Conservation (phyloP, 2,888 invertebrate genomes). For the Pycnomerus fuliginosus region DNA sequence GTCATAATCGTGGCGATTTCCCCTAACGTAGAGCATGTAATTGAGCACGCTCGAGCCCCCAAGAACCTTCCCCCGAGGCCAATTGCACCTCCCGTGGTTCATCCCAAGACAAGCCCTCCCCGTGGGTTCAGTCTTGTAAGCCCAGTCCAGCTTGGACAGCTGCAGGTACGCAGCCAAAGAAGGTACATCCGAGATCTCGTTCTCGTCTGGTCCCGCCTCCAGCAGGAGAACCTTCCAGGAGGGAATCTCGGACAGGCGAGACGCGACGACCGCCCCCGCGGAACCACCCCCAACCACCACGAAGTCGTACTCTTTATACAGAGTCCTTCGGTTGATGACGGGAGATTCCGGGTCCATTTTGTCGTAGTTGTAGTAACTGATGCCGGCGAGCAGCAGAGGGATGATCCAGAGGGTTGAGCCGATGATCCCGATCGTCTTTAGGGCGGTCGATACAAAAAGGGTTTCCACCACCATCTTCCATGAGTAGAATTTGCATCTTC, state of each 20-base stretch:
- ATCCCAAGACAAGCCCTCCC: slow-evolving; percentile 79
- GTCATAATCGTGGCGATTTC: slow-evolving; percentile 80
- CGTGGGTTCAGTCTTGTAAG: slow-evolving; percentile 84
- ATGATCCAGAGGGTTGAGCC: slow-evolving; percentile 83
- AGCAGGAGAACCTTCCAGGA: slow-evolving; percentile 76
- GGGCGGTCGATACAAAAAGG: slow-evolving; percentile 73
- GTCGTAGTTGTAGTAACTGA: slow-evolving; percentile 79
- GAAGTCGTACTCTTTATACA: slow-evolving; percentile 74
- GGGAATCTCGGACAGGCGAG: slow-evolving; percentile 70
- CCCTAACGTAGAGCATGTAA: slow-evolving; percentile 89
- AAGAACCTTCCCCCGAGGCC: slow-evolving; percentile 86
- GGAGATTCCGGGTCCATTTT: slow-evolving; percentile 78
- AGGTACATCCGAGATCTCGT: slow-evolving; percentile 85
- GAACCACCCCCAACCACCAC: slow-evolving; percentile 84
- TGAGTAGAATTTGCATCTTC: slow-evolving; percentile 2
- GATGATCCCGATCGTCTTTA: slow-evolving; percentile 73
- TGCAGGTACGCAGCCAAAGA: slow-evolving; percentile 85
- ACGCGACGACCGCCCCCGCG: slow-evolving; percentile 84
- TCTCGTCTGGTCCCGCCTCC: slow-evolving; percentile 86
- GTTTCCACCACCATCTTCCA: slow-evolving; percentile 70
- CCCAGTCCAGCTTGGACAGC: slow-evolving; percentile 83
- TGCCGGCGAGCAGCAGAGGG: slow-evolving; percentile 77
- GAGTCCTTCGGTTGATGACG: slow-evolving; percentile 67
- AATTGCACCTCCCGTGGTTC: slow-evolving; percentile 79
- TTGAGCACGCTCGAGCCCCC: slow-evolving; percentile 87